Evolutionary conservation across 1,140 invertebrate species (phyloP).

Genomic region (Adelges cooleyi): DNA sequence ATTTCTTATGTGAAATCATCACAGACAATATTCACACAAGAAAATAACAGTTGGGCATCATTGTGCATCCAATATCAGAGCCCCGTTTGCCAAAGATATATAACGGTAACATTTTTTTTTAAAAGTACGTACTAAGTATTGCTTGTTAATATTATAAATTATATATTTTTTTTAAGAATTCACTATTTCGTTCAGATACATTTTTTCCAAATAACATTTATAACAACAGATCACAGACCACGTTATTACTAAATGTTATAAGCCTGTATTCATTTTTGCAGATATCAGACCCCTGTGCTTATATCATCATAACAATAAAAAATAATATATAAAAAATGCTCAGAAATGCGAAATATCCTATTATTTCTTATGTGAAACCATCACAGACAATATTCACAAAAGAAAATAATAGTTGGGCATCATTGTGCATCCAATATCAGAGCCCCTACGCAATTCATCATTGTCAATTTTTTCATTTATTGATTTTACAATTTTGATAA

Average conservation of each 20-base stretch:
- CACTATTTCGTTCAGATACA: neutral
- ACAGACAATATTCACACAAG: neutral
- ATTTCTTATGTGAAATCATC: neutral
- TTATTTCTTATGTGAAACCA: neutral
- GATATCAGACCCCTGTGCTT: constrained; percentile 13
- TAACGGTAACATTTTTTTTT: too few species aligned
- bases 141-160: too few species aligned
- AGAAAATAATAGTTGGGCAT: constrained; percentile 9
- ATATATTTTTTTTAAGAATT: too few species aligned
- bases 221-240: constrained; percentile 17
- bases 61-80: constrained; percentile 18
- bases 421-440: constrained; percentile 19
- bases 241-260: constrained; percentile 2
- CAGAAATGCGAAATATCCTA: neutral
- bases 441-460: constrained; percentile 19
- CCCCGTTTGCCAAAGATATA: too few species aligned
- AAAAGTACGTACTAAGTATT: too few species aligned
- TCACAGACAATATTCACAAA: neutral
- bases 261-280: constrained; percentile 3
- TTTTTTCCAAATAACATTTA: constrained; percentile 15
- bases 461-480: neutral
- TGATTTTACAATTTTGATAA: too few species aligned
- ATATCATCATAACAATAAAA: constrained; percentile 16
- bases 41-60: constrained; percentile 12
- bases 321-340: neutral